Conservation (phyloP, 2,888 invertebrate species). For the Bembecia ichneumoniformis region DNA sequence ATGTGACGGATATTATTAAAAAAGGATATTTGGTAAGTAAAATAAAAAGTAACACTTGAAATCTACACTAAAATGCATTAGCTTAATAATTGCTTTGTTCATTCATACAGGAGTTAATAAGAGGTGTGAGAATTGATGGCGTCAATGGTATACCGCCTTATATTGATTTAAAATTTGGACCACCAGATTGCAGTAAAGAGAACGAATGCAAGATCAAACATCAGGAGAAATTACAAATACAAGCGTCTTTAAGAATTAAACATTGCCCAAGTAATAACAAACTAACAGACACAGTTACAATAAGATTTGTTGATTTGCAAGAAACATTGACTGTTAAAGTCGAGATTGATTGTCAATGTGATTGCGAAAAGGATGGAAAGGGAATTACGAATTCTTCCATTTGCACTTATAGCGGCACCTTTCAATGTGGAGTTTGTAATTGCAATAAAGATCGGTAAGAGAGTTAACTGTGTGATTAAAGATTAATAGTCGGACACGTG, state of each 20-base stretch:
- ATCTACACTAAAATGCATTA: background rate
- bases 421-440: slow-evolving; percentile 76
- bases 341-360: slow-evolving; percentile 81
- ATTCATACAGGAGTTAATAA: slow-evolving; percentile 27
- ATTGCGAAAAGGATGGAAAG: slow-evolving; percentile 72
- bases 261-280: background rate
- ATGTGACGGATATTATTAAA: slow-evolving; percentile 78
- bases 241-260: slow-evolving; percentile 19
- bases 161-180: slow-evolving; percentile 25
- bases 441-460: slow-evolving; percentile 56
- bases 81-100: background rate
- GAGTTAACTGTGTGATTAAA: background rate
- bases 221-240: slow-evolving; percentile 20
- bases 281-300: background rate
- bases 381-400: slow-evolving; percentile 34
- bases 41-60: background rate
- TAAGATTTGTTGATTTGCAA: slow-evolving; percentile 74
- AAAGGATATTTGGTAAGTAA: slow-evolving; percentile 76
- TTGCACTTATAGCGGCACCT: slow-evolving; percentile 58
- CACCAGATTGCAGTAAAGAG: slow-evolving; percentile 23
- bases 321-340: slow-evolving; percentile 78
- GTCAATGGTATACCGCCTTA: slow-evolving; percentile 15
- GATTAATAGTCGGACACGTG: background rate
- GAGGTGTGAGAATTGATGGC: slow-evolving; percentile 16
- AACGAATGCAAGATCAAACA: slow-evolving; percentile 24